Conservation (phyloP, 2,113 vertebrate species). For the Albula glossodonta region DNA sequence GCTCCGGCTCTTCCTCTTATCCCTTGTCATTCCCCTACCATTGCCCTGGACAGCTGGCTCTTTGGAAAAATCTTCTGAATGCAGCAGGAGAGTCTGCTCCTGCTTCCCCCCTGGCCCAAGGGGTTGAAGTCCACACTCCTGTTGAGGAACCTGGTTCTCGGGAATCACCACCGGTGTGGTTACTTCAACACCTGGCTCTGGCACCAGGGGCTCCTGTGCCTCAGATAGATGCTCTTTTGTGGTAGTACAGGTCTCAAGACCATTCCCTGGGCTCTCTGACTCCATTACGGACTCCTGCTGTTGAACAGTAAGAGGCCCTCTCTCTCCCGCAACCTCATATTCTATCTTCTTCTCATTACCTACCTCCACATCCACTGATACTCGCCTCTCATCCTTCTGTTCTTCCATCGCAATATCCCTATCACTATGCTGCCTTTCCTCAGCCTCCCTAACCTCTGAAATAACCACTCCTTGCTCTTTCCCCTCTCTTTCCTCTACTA, state of each 20-base stretch:
- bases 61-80: constrained; percentile 47
- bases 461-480: constrained; percentile 23
- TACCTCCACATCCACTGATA: constrained; percentile 70
- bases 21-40: constrained; percentile 72
- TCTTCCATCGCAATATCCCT: constrained; percentile 72
- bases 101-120: constrained; percentile 18
- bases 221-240: constrained; percentile 53
- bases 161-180: constrained; percentile 42
- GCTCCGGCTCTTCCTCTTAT: constrained; percentile 75
- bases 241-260: constrained; percentile 63
- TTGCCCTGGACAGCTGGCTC: constrained; percentile 41
- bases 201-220: not conserved
- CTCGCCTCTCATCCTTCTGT: constrained; percentile 67
- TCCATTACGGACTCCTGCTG: constrained; percentile 58
- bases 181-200: constrained; percentile 50
- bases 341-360: constrained; percentile 63
- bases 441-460: constrained; percentile 17
- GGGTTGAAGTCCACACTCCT: constrained; percentile 20
- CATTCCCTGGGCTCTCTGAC: constrained; percentile 64
- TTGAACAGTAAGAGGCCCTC: constrained; percentile 65
- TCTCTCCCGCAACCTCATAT: constrained; percentile 64
- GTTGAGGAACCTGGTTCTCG: constrained; percentile 48
- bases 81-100: constrained; percentile 56
- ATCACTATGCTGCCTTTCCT: constrained; percentile 51
- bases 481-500: constrained; percentile 37